Conservation (phyloP, 2,113 vertebrate genomes). For the Melanocharis versteri region DNA sequence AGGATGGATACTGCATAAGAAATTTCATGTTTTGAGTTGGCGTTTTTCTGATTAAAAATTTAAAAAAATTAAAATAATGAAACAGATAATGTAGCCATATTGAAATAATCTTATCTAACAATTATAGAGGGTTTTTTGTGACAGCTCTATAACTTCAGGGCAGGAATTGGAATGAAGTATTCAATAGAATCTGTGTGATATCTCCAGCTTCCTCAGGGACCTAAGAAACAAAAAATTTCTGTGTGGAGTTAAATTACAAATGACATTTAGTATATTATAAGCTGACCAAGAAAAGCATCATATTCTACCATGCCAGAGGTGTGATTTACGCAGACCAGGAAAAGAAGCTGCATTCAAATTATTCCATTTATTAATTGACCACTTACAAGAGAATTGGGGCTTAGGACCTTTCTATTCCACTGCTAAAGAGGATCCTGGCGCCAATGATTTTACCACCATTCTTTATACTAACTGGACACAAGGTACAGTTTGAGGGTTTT, state of each 20-base stretch:
- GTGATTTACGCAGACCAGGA: neutral
- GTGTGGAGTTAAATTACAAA: neutral
- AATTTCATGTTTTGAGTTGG: neutral
- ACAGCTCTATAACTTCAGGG: neutral
- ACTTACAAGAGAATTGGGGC: neutral
- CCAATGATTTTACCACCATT: neutral
- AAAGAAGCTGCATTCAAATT: neutral
- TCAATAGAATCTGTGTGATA: neutral
- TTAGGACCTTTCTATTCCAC: neutral
- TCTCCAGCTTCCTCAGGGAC: neutral
- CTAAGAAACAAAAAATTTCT: neutral
- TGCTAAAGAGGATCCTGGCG: neutral
- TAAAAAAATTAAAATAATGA: neutral
- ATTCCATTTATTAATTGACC: neutral
- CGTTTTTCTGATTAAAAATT: accelerated
- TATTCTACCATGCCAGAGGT: neutral
- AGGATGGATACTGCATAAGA: neutral
- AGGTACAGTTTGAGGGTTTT: neutral
- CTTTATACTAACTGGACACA: neutral
- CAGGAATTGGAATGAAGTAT: neutral
- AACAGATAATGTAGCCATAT: neutral
- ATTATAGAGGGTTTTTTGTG: neutral
- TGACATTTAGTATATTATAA: neutral
- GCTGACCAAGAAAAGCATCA: neutral
- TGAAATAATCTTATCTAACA: neutral